A percentile compares a stretch with the other conserved stretches of the same genome.
Conservation (phyloP, 1,140 invertebrate genomes). For the Drosophila micromelanica region DNA sequence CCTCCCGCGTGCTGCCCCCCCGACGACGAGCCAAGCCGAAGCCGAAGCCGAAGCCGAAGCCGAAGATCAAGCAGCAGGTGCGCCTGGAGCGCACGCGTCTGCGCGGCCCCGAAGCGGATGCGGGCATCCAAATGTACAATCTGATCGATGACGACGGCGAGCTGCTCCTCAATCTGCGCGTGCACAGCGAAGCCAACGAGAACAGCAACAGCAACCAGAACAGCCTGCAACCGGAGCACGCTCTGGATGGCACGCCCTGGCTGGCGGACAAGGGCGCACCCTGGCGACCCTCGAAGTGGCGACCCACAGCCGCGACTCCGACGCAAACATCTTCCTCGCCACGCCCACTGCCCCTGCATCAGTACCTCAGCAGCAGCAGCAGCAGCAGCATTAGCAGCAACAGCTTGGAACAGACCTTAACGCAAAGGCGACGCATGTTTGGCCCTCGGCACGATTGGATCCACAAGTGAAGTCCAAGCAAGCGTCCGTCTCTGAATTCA, state of each 20-base stretch:
- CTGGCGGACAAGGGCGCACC: slow-evolving; percentile 23
- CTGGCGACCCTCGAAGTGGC: slow-evolving; percentile 67
- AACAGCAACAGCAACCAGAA: not conserved
- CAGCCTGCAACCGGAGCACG: not conserved
- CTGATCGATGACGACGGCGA: slow-evolving; percentile 74
- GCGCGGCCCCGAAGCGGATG: slow-evolving; percentile 16
- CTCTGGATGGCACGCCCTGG: not conserved
- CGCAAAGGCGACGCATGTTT: slow-evolving; percentile 37
- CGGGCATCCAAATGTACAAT: slow-evolving; percentile 63
- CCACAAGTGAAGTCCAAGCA: not conserved
- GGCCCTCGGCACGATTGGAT: slow-evolving; percentile 48
- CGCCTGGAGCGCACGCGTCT: slow-evolving; percentile 53
- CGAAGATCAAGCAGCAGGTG: slow-evolving; percentile 50
- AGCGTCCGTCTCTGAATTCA: slow-evolving; percentile 6
- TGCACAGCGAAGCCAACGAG: slow-evolving; percentile 46
- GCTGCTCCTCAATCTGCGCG: slow-evolving; percentile 62
- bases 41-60: too few species aligned
- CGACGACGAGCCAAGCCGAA: too few species aligned
- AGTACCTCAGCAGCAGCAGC: slow-evolving; percentile 49
- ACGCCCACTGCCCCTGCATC: slow-evolving; percentile 62
- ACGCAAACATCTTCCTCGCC: slow-evolving; percentile 60
- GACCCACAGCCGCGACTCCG: slow-evolving; percentile 41
- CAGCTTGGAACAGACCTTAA: slow-evolving; percentile 28
- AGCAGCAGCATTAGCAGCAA: slow-evolving; percentile 13
- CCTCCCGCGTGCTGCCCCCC: slow-evolving; percentile 36